A percentile compares a stretch with the other conserved stretches of the same genome.
phyloP scores from a whole-genome alignment of 92 coral and sea anemone genomes.

The Phymanthus crucifer region DNA sequence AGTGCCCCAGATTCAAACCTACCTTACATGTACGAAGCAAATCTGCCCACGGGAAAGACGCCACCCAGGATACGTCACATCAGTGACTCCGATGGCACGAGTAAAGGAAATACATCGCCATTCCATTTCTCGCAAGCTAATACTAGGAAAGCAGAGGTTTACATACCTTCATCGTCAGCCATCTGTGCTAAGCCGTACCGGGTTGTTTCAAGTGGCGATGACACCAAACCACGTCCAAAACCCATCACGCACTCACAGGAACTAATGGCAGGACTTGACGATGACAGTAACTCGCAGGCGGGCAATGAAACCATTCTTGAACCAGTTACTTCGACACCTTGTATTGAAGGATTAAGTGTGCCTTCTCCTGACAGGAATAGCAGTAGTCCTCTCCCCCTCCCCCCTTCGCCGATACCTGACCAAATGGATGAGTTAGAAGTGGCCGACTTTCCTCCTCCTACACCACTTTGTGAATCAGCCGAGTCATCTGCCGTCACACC shows the following conservation, averaged over 20 bases:
- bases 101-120: conserved; percentile 49
- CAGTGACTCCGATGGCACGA: conserved; percentile 17
- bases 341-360: conserved; percentile 1
- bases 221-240: conserved; percentile 63
- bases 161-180: conserved; percentile 46
- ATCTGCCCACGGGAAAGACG: conserved; percentile 17
- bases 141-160: conserved; percentile 49
- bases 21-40: conserved; percentile 21
- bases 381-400: conserved; percentile 65
- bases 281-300: conserved; percentile 13
- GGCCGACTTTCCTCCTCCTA: conserved; percentile 85
- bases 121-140: conserved; percentile 68
- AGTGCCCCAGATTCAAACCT: conserved; percentile 23
- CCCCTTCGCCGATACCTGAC: conserved; percentile 79
- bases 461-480: conserved; percentile 43
- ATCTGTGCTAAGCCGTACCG: conserved; percentile 52
- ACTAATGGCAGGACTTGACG: conserved; percentile 63
- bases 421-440: conserved; percentile 60
- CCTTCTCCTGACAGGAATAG: conserved; percentile 7
- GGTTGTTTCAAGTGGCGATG: conserved; percentile 35
- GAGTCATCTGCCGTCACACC: conserved; percentile 18
- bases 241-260: conserved; percentile 62
- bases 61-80: conserved; percentile 50
- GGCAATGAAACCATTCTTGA: conserved; percentile 20
- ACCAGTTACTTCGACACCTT: conserved; percentile 37